Evolutionary conservation across 2,797 vertebrate genomes (phyloP).

Genomic region (Pangasius sanitwongsei): DNA sequence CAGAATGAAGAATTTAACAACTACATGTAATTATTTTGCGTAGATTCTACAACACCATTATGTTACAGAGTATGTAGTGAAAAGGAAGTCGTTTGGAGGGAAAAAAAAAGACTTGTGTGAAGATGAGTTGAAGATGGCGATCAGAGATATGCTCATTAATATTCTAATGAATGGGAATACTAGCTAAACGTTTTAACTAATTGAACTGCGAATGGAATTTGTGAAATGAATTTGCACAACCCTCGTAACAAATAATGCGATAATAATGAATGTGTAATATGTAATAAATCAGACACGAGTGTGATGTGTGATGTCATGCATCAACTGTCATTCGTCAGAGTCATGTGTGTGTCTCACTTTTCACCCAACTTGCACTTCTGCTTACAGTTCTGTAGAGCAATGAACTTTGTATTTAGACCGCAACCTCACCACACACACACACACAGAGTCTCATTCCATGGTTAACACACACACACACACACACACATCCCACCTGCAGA

Average conservation of each 20-base stretch:
- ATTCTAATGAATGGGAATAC: not conserved
- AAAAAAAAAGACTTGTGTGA: not conserved
- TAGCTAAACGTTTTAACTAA: not conserved
- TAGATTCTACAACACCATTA: not conserved
- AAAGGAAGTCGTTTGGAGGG: too few species aligned
- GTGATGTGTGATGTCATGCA: not conserved
- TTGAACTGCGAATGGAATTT: not conserved
- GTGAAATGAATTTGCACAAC: not conserved
- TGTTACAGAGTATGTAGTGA: too few species aligned
- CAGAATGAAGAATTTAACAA: not conserved
- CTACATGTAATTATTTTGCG: rapidly evolving
- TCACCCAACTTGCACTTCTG: constrained; percentile 38
- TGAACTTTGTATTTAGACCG: constrained; percentile 45
- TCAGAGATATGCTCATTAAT: not conserved
- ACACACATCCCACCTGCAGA: constrained; percentile 17
- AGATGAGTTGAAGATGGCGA: not conserved
- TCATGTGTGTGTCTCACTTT: constrained; percentile 9
- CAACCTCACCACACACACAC: constrained; percentile 15
- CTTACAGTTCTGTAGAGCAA: constrained; percentile 14
- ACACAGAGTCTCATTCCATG: not conserved
- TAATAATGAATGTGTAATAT: not conserved
- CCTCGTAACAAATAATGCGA: too few species aligned
- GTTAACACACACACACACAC: constrained; percentile 14
- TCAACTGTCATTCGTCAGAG: not conserved
- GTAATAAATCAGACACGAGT: not conserved